Percentiles rank a stretch among this genome's conserved stretches.
Evolutionary conservation across 2,797 vertebrate species (phyloP).

Genomic region (Mus minutoides): DNA sequence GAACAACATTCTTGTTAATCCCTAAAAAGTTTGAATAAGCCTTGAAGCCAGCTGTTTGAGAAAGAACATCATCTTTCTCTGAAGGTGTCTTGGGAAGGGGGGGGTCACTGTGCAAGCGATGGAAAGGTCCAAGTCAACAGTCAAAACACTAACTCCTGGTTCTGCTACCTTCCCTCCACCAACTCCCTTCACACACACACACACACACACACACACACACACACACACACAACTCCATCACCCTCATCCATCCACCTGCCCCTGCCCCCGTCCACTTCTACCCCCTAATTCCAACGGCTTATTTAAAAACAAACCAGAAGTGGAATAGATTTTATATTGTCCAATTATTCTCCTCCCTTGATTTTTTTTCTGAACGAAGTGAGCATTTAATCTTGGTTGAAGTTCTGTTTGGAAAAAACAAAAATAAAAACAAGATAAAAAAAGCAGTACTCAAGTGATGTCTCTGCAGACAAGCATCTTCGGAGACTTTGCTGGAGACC

Average conservation of each 20-base stretch:
- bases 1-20: neutral
- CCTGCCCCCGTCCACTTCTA: too few species aligned
- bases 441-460: neutral
- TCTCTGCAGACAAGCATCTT: neutral
- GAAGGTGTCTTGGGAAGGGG: neutral
- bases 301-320: neutral
- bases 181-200: neutral
- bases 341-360: neutral
- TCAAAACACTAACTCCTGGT: neutral
- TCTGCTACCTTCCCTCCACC: neutral
- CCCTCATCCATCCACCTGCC: too few species aligned
- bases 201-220: neutral
- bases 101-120: neutral
- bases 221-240: neutral
- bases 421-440: neutral
- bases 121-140: neutral
- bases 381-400: neutral
- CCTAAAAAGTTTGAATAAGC: neutral
- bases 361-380: neutral
- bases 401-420: neutral
- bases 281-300: neutral
- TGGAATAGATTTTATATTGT: neutral
- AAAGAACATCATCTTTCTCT: too few species aligned
- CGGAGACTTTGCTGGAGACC: neutral
- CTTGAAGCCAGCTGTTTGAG: neutral